Evolutionary conservation across 2,888 invertebrate species (phyloP).

Genomic region (Brenthis hecate): DNA sequence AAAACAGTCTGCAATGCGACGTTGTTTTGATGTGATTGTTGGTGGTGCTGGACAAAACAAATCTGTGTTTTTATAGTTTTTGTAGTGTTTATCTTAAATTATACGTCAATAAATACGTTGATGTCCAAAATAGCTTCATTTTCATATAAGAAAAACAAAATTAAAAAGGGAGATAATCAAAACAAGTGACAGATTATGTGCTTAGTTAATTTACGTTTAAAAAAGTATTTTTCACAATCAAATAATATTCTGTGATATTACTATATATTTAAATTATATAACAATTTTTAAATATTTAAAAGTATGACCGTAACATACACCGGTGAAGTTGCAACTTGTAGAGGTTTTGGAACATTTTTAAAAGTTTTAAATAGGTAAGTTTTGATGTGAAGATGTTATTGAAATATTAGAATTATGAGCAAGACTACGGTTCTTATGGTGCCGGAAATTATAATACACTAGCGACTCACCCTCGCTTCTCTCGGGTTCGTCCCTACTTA

Average conservation of each 20-base stretch:
- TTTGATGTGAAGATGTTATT: neutral
- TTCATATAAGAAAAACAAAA: slow-evolving; percentile 16
- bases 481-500: too few species aligned
- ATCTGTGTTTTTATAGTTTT: slow-evolving; percentile 5
- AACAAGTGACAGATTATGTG: neutral
- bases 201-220: neutral
- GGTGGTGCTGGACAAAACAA: slow-evolving; percentile 4
- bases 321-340: slow-evolving; percentile 92
- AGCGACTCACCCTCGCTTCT: too few species aligned
- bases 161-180: slow-evolving; percentile 4
- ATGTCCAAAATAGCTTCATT: slow-evolving; percentile 12
- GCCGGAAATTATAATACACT: too few species aligned
- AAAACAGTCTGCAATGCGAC: slow-evolving; percentile 28
- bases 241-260: neutral
- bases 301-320: slow-evolving; percentile 94
- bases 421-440: too few species aligned
- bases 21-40: slow-evolving; percentile 22
- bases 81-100: slow-evolving; percentile 3
- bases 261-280: slow-evolving; percentile 5
- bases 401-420: neutral
- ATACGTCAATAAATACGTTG: slow-evolving; percentile 8
- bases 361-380: slow-evolving; percentile 90
- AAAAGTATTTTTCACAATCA: too few species aligned
- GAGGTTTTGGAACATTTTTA: slow-evolving; percentile 93
- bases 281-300: slow-evolving; percentile 27